These are phyloP conservation scores for Aphaenogaster ashmeadi DNA, from an alignment of 1,140 invertebrate genomes.

Conservation along the genomic window DNA sequence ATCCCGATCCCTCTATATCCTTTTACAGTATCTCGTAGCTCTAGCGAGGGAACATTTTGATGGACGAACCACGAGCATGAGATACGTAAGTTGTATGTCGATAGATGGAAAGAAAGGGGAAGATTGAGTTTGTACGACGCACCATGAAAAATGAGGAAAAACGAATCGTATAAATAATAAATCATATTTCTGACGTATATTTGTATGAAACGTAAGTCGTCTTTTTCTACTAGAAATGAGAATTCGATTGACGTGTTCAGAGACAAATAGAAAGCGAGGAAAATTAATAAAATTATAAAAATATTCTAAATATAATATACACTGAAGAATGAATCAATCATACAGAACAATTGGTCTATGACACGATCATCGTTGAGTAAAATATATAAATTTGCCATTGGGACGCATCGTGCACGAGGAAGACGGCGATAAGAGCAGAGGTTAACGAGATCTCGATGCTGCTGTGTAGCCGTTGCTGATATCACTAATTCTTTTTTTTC, in stretches of 20 bases:
- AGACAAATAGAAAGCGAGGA: not conserved
- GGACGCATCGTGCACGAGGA: not conserved
- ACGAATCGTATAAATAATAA: not conserved
- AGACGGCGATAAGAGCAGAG: slow-evolving; percentile 61
- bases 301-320: not conserved
- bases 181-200: not conserved
- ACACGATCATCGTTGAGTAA: not conserved
- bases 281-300: not conserved
- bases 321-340: not conserved
- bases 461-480: slow-evolving; percentile 29
- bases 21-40: slow-evolving; percentile 36
- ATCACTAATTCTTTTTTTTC: slow-evolving; percentile 18
- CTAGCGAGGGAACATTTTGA: slow-evolving; percentile 55
- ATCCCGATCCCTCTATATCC: slow-evolving; percentile 58
- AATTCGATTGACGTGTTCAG: not conserved
- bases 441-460: slow-evolving; percentile 76
- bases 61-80: slow-evolving; percentile 46
- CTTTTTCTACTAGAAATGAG: not conserved
- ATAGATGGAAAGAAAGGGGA: slow-evolving; percentile 38
- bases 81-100: slow-evolving; percentile 21
- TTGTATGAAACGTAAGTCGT: not conserved
- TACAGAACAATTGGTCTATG: not conserved
- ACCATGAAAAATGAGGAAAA: not conserved
- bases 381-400: not conserved
- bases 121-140: not conserved